Percentiles rank a stretch among this genome's conserved stretches.
phyloP scores from a whole-genome alignment of 2,113 vertebrate species.

The Trichomycterus rosablanca region DNA sequence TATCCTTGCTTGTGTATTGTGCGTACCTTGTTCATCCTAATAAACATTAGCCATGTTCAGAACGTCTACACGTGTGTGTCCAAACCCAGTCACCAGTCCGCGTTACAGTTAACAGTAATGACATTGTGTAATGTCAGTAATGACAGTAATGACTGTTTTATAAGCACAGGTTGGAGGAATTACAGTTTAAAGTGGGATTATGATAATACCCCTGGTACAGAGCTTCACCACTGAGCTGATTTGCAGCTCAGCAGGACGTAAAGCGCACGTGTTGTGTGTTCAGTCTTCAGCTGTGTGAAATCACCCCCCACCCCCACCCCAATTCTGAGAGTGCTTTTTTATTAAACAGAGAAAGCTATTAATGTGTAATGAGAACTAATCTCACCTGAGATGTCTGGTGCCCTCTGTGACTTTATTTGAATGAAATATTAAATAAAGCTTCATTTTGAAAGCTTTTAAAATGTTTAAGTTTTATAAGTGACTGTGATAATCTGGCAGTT shows the following conservation, averaged over 20 bases:
- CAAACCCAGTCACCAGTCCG: no score
- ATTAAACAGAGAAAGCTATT: slow-evolving; percentile 62
- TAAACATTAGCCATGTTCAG: no score
- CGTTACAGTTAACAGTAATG: no score
- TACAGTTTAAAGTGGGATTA: neutral
- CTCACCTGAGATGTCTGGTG: slow-evolving; percentile 50
- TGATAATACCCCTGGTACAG: neutral
- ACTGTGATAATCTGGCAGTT: no score
- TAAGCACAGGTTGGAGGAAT: no score
- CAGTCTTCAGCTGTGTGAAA: slow-evolving; percentile 54
- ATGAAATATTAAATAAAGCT: slow-evolving; percentile 7
- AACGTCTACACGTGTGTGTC: no score
- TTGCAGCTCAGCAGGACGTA: neutral
- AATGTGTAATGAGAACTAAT: slow-evolving; percentile 69
- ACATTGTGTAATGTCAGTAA: no score
- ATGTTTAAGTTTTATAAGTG: no score
- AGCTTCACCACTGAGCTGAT: neutral
- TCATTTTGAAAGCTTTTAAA: neutral
- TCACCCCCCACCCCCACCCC: slow-evolving; percentile 59
- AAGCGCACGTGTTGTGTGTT: slow-evolving; percentile 10
- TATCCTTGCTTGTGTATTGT: no score
- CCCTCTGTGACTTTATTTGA: slow-evolving; percentile 7
- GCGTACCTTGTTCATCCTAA: no score
- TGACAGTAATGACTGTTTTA: no score
- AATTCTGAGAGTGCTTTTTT: slow-evolving; percentile 49